phyloP scores from a whole-genome alignment of 2,113 vertebrate species.

The Serilophus lunatus region DNA sequence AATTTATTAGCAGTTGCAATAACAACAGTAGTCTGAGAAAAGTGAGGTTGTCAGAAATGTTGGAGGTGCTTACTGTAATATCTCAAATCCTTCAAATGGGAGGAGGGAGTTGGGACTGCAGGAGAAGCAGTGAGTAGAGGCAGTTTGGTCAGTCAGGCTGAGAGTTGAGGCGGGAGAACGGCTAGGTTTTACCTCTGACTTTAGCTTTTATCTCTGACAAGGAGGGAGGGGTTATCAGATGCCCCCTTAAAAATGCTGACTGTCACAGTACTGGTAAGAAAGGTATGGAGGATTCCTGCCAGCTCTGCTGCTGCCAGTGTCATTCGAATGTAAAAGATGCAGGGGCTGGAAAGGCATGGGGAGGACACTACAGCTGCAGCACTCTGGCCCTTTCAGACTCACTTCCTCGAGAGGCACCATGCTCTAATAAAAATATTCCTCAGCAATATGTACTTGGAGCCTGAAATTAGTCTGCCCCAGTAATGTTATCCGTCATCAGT shows the following conservation, averaged over 20 bases:
- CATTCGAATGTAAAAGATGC: not conserved
- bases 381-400: accelerated
- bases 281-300: too few species aligned
- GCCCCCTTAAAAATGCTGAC: not conserved
- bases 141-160: not conserved
- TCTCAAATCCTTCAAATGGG: not conserved
- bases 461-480: not conserved
- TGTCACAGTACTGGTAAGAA: not conserved
- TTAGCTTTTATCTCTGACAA: not conserved
- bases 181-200: not conserved
- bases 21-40: not conserved
- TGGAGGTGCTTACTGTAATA: not conserved
- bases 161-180: not conserved
- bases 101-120: not conserved
- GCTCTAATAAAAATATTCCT: not conserved
- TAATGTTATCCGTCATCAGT: not conserved
- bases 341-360: not conserved
- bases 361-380: not conserved
- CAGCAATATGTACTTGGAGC: not conserved
- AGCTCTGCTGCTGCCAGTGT: not conserved
- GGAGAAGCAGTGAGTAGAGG: not conserved
- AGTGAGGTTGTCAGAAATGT: not conserved
- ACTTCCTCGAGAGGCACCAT: not conserved
- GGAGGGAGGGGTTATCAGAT: not conserved
- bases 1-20: not conserved